phyloP scores from a whole-genome alignment of 2,797 vertebrate species.

The Setipinna tenuifilis region DNA sequence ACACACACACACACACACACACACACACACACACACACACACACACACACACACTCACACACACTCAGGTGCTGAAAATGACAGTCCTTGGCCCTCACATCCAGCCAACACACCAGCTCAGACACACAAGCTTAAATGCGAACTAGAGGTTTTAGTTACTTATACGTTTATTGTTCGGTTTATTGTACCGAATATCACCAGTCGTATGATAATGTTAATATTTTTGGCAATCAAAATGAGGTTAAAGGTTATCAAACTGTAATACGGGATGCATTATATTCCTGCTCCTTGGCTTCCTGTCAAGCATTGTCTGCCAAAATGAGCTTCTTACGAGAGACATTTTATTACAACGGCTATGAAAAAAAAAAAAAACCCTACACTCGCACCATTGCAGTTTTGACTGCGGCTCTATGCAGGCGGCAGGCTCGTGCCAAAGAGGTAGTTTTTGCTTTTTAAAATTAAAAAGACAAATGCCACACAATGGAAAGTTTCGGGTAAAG shows the following conservation, averaged over 20 bases:
- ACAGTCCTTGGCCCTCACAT: not conserved
- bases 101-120: not conserved
- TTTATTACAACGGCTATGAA: too few relatives aligned
- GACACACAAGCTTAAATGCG: not conserved
- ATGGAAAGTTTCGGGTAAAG: slow-evolving; percentile 48
- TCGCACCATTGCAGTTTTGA: too few relatives aligned
- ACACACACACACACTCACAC: too few relatives aligned
- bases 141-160: not conserved
- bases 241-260: slow-evolving; percentile 63
- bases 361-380: too few relatives aligned
- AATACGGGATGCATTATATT: slow-evolving; percentile 38
- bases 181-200: not conserved
- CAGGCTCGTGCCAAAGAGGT: slow-evolving; percentile 51
- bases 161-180: not conserved
- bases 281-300: not conserved
- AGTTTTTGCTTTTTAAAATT: slow-evolving; percentile 62
- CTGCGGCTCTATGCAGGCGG: slow-evolving; percentile 39
- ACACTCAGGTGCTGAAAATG: not conserved
- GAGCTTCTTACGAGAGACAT: slow-evolving; percentile 51
- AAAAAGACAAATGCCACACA: slow-evolving; percentile 63
- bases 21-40: not conserved
- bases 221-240: not conserved
- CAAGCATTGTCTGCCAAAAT: slow-evolving; percentile 60
- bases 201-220: not conserved
- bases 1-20: not conserved